Percentiles rank a stretch among this genome's conserved stretches.
Conservation (phyloP, 1,140 invertebrate genomes). For the Phocides pigmalion region DNA sequence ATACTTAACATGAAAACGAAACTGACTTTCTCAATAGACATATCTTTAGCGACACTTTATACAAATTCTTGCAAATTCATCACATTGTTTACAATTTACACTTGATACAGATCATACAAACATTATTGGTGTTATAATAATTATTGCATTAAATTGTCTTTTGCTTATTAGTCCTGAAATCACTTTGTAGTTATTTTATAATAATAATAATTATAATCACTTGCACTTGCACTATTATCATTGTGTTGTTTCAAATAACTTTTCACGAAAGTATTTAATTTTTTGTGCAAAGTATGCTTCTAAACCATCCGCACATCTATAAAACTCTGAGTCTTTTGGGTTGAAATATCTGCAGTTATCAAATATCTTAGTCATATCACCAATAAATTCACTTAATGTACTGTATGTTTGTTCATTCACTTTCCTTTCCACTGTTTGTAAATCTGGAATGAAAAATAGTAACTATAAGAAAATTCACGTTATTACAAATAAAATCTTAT, state of each 20-base stretch:
- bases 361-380: conserved; percentile 98
- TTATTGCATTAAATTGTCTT: conserved; percentile 36
- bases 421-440: conserved; percentile 95
- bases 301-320: conserved; percentile 96
- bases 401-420: conserved; percentile 93
- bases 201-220: conserved; percentile 36
- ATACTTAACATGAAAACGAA: conserved; percentile 70
- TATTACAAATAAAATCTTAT: too few species aligned
- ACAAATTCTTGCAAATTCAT: conserved; percentile 74
- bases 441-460: conserved; percentile 88
- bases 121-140: conserved; percentile 29
- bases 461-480: neutral
- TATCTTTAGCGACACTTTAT: conserved; percentile 56
- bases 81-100: conserved; percentile 76
- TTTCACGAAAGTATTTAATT: conserved; percentile 93
- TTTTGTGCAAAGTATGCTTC: conserved; percentile 98
- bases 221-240: conserved; percentile 74
- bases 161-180: conserved; percentile 35
- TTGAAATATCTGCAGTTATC: conserved; percentile 99
- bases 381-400: conserved; percentile 96
- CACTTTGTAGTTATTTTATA: conserved; percentile 37
- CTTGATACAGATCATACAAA: conserved; percentile 57
- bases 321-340: conserved; percentile 97
- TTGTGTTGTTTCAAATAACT: conserved; percentile 87
- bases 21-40: conserved; percentile 62